Conservation (phyloP, 2,797 vertebrate genomes). For the Gymnoscopelus braueri region DNA sequence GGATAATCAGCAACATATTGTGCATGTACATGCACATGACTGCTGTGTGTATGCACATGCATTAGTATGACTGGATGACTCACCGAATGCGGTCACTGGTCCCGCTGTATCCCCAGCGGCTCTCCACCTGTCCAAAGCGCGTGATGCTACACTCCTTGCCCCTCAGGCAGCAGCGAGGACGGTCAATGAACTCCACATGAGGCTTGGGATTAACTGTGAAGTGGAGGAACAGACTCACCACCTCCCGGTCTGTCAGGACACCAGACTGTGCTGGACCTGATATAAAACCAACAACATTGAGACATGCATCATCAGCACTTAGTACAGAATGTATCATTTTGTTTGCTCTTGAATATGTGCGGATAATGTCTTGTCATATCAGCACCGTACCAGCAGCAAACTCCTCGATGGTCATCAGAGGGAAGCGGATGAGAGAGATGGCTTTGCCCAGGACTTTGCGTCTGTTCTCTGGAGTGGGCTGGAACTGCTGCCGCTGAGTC, state of each 20-base stretch:
- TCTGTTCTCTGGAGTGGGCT: constrained; percentile 87
- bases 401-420: constrained; percentile 91
- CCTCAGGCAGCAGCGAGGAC: constrained; percentile 88
- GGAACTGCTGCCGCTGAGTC: constrained; percentile 87
- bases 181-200: constrained; percentile 88
- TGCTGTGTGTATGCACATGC: constrained; percentile 37
- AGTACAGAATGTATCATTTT: too few species aligned
- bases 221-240: constrained; percentile 89
- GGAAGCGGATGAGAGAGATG: constrained; percentile 88
- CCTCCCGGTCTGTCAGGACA: constrained; percentile 87
- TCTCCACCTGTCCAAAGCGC: constrained; percentile 91
- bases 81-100: constrained; percentile 91
- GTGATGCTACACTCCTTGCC: constrained; percentile 91
- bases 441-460: constrained; percentile 86
- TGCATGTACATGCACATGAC: not conserved
- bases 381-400: constrained; percentile 86
- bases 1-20: not conserved
- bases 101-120: constrained; percentile 91
- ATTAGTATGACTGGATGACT: constrained; percentile 1
- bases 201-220: constrained; percentile 92
- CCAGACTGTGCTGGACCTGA: constrained; percentile 89
- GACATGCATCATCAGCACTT: too few species aligned
- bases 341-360: too few species aligned
- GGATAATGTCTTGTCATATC: too few species aligned
- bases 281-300: not conserved